These are phyloP conservation scores for Oryzias javanicus DNA, from an alignment of 2,113 vertebrate genomes.

Conservation along the genomic window DNA sequence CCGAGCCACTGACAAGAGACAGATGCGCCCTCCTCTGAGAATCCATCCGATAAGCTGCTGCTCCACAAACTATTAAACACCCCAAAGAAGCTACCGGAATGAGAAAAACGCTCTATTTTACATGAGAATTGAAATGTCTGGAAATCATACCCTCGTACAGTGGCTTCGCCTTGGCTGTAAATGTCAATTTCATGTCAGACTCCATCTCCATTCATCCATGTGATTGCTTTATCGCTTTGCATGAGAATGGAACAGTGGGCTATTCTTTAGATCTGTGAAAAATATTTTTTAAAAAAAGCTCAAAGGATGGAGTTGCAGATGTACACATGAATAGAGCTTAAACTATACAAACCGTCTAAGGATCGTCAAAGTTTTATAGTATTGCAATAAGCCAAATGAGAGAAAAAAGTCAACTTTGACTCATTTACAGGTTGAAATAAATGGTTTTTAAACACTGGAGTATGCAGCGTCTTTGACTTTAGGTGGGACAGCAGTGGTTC, in stretches of 20 bases:
- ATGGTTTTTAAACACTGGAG: background rate
- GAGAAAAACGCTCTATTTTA: constrained; percentile 37
- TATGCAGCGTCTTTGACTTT: background rate
- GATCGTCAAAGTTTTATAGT: too few species aligned
- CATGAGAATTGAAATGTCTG: constrained; percentile 60
- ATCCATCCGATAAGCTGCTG: constrained; percentile 50
- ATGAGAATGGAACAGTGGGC: constrained; percentile 46
- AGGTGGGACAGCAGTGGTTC: background rate
- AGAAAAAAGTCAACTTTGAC: background rate
- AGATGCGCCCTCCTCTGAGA: constrained; percentile 61
- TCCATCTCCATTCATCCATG: constrained; percentile 58
- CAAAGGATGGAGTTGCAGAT: constrained; percentile 17
- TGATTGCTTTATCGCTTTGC: constrained; percentile 66
- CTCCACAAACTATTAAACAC: constrained; percentile 61
- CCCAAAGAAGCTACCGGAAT: constrained; percentile 21
- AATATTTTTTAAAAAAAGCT: constrained; percentile 35
- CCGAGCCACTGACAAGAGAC: constrained; percentile 59
- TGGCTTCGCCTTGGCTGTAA: constrained; percentile 50
- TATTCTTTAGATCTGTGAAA: constrained; percentile 28
- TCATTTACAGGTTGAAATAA: background rate
- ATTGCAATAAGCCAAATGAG: background rate
- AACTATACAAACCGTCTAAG: too few species aligned
- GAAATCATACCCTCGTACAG: constrained; percentile 38
- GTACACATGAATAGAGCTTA: constrained; percentile 1
- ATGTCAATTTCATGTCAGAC: constrained; percentile 70